Evolutionary conservation across 2,888 invertebrate species (phyloP).

Genomic region (Phyllotreta cruciferae): DNA sequence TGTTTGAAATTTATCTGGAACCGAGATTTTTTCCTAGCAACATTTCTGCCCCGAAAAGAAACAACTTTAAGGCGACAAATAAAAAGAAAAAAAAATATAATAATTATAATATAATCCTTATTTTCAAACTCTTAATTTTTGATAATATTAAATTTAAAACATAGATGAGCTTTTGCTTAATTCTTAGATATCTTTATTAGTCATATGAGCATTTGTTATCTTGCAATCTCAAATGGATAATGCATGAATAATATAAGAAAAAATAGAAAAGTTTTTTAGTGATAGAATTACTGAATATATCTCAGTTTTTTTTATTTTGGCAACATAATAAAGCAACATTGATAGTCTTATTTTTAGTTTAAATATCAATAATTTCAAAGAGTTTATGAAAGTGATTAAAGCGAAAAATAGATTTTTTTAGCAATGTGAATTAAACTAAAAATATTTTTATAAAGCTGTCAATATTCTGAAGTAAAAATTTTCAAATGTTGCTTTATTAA

Average conservation of each 20-base stretch:
- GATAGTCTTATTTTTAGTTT: conserved; percentile 2
- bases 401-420: neutral
- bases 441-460: neutral
- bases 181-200: conserved; percentile 46
- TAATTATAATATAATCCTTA: conserved; percentile 34
- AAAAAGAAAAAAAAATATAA: conserved; percentile 34
- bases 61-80: too few relatives aligned
- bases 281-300: conserved; percentile 28
- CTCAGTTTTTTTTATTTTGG: conserved; percentile 29
- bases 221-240: conserved; percentile 55
- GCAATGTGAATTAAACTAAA: neutral
- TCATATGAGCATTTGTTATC: conserved; percentile 57
- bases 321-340: conserved; percentile 22
- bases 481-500: conserved; percentile 25
- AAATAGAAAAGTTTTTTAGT: conserved; percentile 48
- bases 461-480: neutral
- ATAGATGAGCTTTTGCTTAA: conserved; percentile 55
- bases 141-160: conserved; percentile 46
- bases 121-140: conserved; percentile 47
- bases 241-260: conserved; percentile 49
- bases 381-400: too few relatives aligned
- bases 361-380: conserved; percentile 2
- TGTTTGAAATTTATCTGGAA: neutral
- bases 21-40: conserved; percentile 6
- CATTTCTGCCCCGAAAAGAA: too few relatives aligned